Evolutionary conservation across 2,888 invertebrate genomes (phyloP).

Genomic region (Cynaeus angustus): DNA sequence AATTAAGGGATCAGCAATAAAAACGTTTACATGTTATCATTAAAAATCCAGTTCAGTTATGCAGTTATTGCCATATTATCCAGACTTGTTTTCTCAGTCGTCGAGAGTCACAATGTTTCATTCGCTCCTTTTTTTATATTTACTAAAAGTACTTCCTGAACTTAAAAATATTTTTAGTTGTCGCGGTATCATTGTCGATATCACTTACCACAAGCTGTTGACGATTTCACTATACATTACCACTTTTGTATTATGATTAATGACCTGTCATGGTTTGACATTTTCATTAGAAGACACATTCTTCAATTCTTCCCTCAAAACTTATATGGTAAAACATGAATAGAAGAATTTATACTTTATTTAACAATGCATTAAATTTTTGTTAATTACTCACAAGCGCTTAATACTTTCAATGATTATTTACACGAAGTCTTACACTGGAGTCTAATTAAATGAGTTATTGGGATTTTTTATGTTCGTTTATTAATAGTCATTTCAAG

Average conservation of each 20-base stretch:
- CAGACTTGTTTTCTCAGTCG: too few relatives aligned
- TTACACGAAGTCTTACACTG: slow-evolving; percentile 3
- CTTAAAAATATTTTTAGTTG: not conserved
- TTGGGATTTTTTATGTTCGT: slow-evolving; percentile 19
- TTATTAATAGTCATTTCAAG: slow-evolving; percentile 31
- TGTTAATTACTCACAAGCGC: too few relatives aligned
- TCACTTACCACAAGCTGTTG: not conserved
- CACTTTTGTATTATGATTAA: slow-evolving; percentile 14
- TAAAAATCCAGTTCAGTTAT: too few relatives aligned
- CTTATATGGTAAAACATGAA: not conserved
- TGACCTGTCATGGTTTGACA: slow-evolving; percentile 5
- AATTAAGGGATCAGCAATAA: too few relatives aligned
- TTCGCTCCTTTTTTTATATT: too few relatives aligned
- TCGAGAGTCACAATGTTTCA: too few relatives aligned
- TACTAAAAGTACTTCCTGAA: not conserved
- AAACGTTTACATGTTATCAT: too few relatives aligned
- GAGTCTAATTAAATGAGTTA: slow-evolving; percentile 22
- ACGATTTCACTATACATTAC: not conserved
- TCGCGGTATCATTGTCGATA: not conserved
- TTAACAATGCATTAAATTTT: too few relatives aligned
- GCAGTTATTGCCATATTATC: too few relatives aligned
- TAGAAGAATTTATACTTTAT: too few relatives aligned
- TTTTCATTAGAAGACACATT: slow-evolving; percentile 8
- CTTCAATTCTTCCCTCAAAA: not conserved
- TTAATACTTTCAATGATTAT: not conserved